Percentiles rank a stretch among this genome's conserved stretches.
Evolutionary conservation across 2,888 invertebrate genomes (phyloP).

Genomic region (Chydorus sphaericus): DNA sequence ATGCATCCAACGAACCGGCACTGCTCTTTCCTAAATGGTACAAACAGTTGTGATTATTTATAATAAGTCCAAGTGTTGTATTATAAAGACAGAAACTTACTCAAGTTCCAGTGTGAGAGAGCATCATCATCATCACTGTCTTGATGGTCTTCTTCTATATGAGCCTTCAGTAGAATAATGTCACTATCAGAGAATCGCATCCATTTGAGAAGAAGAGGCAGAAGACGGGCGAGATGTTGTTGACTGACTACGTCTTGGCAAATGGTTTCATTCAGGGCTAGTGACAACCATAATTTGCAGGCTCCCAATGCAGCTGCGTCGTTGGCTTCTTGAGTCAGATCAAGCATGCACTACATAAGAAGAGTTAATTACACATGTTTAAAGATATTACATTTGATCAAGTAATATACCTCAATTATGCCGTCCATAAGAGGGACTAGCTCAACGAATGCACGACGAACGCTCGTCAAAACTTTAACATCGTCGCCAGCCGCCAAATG

Average conservation of each 20-base stretch:
- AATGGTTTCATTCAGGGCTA: constrained; percentile 87
- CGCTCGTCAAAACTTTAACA: constrained; percentile 92
- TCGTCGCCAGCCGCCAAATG: constrained; percentile 90
- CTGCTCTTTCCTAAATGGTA: constrained; percentile 67
- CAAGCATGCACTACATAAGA: constrained; percentile 65
- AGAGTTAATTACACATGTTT: constrained; percentile 10
- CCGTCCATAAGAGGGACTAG: constrained; percentile 87
- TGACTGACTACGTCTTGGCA: constrained; percentile 80
- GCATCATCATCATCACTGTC: constrained; percentile 73
- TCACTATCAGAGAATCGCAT: constrained; percentile 99
- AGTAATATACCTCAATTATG: constrained; percentile 71
- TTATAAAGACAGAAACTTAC: too few relatives aligned
- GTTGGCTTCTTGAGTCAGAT: constrained; percentile 84
- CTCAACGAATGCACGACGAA: constrained; percentile 93
- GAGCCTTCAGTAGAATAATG: constrained; percentile 87
- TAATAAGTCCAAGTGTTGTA: neutral
- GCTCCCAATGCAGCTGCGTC: constrained; percentile 94
- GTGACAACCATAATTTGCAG: constrained; percentile 95
- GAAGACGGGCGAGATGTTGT: constrained; percentile 70
- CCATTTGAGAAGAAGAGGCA: constrained; percentile 84
- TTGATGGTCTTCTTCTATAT: constrained; percentile 91
- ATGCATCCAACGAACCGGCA: constrained; percentile 90
- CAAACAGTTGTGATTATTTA: constrained; percentile 4
- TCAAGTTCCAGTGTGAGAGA: constrained; percentile 90
- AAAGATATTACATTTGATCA: too few relatives aligned